phyloP scores from a whole-genome alignment of 2,888 invertebrate species.

The Cordilura impudica region DNA sequence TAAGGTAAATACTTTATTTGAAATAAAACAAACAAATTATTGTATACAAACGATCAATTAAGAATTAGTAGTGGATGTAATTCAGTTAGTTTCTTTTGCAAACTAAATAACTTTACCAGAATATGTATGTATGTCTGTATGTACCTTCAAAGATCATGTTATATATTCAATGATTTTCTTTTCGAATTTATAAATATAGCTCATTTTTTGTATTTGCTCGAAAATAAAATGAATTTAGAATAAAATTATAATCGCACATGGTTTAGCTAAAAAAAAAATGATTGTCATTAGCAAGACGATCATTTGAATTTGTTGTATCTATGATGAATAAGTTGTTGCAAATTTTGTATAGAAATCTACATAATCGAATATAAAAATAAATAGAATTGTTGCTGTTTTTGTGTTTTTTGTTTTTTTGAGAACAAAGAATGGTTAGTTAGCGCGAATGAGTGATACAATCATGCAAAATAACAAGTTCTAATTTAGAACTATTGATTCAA shows the following conservation, averaged over 20 bases:
- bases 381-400: too few species aligned
- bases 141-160: neutral
- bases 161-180: neutral
- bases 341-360: conserved; percentile 10
- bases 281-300: conserved; percentile 9
- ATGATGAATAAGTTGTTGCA: conserved; percentile 43
- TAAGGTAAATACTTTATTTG: neutral
- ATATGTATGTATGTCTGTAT: neutral
- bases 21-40: conserved; percentile 1
- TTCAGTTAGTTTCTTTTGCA: neutral
- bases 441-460: conserved; percentile 15
- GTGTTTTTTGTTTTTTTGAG: neutral
- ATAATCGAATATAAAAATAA: too few species aligned
- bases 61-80: neutral
- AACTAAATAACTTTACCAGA: neutral
- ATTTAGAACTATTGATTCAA: conserved; percentile 56
- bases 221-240: neutral
- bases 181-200: neutral
- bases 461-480: conserved; percentile 52
- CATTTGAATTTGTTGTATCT: neutral
- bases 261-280: neutral
- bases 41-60: conserved; percentile 22
- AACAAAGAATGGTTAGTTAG: neutral
- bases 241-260: conserved; percentile 5
- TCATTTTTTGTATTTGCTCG: conserved; percentile 1